Conservation (phyloP, 2,797 vertebrate species). For the Cichlasoma orientale region DNA sequence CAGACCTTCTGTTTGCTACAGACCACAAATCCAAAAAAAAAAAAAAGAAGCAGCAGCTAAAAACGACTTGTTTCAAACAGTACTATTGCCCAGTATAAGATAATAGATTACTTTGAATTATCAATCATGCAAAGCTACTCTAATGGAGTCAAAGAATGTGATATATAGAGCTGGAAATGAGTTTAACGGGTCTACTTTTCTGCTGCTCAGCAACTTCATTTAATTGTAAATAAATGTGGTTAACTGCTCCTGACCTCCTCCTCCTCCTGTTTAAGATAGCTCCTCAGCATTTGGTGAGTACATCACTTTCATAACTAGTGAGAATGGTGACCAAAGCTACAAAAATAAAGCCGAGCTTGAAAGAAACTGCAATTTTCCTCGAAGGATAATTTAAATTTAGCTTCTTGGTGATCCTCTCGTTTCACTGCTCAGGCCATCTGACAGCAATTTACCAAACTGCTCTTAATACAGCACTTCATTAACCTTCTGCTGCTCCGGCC, state of each 20-base stretch:
- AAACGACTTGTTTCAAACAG: background rate
- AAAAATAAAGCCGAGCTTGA: background rate
- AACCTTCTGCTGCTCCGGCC: conserved; percentile 43
- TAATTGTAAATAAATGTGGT: background rate
- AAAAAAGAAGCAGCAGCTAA: background rate
- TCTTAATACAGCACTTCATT: conserved; percentile 56
- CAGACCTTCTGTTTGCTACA: background rate
- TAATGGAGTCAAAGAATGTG: too few species aligned
- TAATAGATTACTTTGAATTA: background rate
- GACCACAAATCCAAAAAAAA: too few species aligned
- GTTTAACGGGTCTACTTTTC: background rate
- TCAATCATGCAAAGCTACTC: background rate
- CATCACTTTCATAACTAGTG: background rate
- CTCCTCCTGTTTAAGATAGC: too few species aligned
- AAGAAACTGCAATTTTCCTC: background rate
- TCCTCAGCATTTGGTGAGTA: background rate
- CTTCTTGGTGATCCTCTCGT: conserved; percentile 20
- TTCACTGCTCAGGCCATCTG: conserved; percentile 26
- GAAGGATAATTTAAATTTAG: conserved; percentile 18
- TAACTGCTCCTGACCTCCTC: background rate
- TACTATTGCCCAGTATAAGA: background rate
- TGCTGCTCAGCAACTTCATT: background rate
- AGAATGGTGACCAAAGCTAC: background rate
- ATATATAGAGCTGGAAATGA: background rate
- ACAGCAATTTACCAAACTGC: conserved; percentile 48